Evolutionary conservation across 2,888 invertebrate genomes (phyloP), one percentile per base, ranked within the genome.

Genomic region (Nomada fucata): DNA sequence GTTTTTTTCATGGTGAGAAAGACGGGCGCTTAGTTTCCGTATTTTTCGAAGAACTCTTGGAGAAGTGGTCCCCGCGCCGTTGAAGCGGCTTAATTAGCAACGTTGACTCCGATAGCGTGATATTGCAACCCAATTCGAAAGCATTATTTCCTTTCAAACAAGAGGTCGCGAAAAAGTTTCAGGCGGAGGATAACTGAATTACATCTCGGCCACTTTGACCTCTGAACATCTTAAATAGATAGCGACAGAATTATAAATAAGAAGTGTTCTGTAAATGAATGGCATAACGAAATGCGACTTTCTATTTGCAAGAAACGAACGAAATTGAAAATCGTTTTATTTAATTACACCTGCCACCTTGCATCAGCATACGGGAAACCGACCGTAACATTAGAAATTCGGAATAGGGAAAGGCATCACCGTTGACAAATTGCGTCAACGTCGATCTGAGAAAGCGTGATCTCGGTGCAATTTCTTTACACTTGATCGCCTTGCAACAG

Each of bases 391-490:
- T 82, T 81, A 79, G 72, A 84, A 53, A 81, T 83, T 76, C 60
- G 64, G 47, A 13, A 47, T 72, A 18, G 11, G 23, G 55, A 55
- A 50, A 63, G 60, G 36, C 44, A 26, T 59, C 26, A 52, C 26
- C 44, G 57, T 11, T 77, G 68, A 50, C 50, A 53, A 81, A 75
- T 84, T 83, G 71, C 78, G 68, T 64, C 68, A 79, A 80, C 74
- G 53, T 18, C 60, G 72, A 69, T 23, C 53, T 26, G 83, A 86
- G 87, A 86, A 84, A 89, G 73, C 73, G 71, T 29, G 76, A 78
- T 68, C 64, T 72, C 78, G 63, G 36, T 72, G 76, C 61, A 76
- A 69, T 69, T 76, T 44, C 68, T 78, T 81, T 74, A 80, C 76
- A 80, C 75, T 61, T 59, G 71, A 77, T 76, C 69, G 85, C 60